A percentile compares a stretch with the other conserved stretches of the same genome.
These are phyloP conservation scores for Semotilus atromaculatus DNA, from an alignment of 2,797 vertebrate genomes.

Conservation along the genomic window DNA sequence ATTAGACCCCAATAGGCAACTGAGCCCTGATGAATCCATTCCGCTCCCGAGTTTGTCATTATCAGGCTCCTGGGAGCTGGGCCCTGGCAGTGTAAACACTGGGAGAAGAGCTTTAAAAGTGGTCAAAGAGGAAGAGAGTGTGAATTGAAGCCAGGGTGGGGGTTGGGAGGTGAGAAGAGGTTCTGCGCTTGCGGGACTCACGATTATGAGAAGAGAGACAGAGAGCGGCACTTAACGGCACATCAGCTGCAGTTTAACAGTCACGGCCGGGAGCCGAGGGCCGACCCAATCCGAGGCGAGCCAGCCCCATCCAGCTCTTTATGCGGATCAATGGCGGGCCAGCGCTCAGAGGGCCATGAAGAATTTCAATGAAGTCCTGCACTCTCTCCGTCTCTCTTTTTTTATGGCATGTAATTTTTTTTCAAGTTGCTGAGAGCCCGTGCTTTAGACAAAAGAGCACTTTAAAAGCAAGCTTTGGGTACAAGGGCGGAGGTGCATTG, in stretches of 20 bases:
- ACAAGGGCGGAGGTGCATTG: conserved; percentile 61
- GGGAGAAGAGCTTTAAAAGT: conserved; percentile 33
- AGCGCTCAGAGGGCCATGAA: conserved; percentile 25
- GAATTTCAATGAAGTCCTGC: conserved; percentile 55
- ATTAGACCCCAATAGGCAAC: conserved; percentile 77
- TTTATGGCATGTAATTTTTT: conserved; percentile 29
- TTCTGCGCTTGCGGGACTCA: conserved; percentile 2
- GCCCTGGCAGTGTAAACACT: conserved; percentile 72
- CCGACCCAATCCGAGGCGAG: conserved; percentile 26
- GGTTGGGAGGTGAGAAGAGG: conserved; percentile 28
- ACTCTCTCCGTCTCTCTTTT: conserved; percentile 7
- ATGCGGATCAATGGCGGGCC: conserved; percentile 46
- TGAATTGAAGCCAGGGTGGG: conserved; percentile 11
- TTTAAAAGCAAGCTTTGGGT: conserved; percentile 60
- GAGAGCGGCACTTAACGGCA: conserved; percentile 51
- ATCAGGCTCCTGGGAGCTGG: conserved; percentile 69
- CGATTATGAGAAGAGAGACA: conserved; percentile 41
- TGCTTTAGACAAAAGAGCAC: conserved; percentile 61
- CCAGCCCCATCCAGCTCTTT: conserved; percentile 30
- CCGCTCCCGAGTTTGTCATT: conserved; percentile 67
- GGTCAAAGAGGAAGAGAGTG: conserved; percentile 6
- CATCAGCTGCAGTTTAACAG: conserved; percentile 55
- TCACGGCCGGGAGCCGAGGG: conserved; percentile 25
- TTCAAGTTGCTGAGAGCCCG: conserved; percentile 28
- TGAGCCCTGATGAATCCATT: conserved; percentile 73